Conservation (phyloP, 2,113 vertebrate genomes). For the Actenoides lindsayi region DNA sequence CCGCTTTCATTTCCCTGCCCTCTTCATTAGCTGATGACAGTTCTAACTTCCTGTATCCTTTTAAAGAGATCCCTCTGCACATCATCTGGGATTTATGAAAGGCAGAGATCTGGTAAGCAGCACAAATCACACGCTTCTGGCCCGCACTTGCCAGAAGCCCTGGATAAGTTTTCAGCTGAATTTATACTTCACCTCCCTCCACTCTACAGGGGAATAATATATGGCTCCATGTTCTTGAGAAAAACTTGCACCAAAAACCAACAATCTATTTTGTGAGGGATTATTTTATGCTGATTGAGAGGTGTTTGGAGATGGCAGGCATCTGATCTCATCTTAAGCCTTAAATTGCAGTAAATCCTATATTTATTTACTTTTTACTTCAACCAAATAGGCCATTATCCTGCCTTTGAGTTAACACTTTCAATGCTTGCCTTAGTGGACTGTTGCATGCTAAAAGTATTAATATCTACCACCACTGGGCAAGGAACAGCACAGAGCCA, state of each 20-base stretch:
- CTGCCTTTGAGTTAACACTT: slow-evolving; percentile 17
- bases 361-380: slow-evolving; percentile 63
- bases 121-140: neutral
- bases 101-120: slow-evolving; percentile 7
- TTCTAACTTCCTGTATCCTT: slow-evolving; percentile 17
- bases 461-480: neutral
- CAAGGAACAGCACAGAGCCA: neutral
- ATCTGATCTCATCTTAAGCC: slow-evolving; percentile 26
- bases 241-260: neutral
- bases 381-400: neutral
- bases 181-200: slow-evolving; percentile 52
- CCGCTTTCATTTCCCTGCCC: neutral
- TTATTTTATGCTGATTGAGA: slow-evolving; percentile 63
- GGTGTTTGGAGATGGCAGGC: neutral
- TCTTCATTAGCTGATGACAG: slow-evolving; percentile 9
- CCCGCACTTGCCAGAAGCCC: slow-evolving; percentile 13
- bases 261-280: neutral
- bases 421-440: neutral
- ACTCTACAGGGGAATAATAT: slow-evolving; percentile 40
- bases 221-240: neutral
- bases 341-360: slow-evolving; percentile 41
- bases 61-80: slow-evolving; percentile 6
- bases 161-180: slow-evolving; percentile 42
- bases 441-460: neutral
- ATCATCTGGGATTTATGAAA: slow-evolving; percentile 30